phyloP scores from a whole-genome alignment of 2,797 vertebrate genomes.

The Eremophila alpestris region DNA sequence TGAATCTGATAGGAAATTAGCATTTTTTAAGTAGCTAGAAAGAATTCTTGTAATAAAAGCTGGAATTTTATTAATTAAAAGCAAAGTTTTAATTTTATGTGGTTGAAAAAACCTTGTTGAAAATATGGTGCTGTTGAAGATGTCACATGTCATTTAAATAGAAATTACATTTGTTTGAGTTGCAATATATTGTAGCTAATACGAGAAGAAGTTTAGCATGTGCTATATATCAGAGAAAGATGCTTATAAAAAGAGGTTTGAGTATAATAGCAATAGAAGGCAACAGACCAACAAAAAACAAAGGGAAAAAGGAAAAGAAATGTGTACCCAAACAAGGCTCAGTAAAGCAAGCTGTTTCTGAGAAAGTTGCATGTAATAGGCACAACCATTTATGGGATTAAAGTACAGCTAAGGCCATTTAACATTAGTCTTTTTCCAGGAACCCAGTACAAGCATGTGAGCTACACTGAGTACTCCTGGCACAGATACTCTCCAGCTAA shows the following conservation, averaged over 20 bases:
- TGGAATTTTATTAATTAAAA: no score
- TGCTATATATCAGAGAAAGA: not conserved
- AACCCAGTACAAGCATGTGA: conserved; percentile 6
- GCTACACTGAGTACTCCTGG: not conserved
- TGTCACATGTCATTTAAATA: not conserved
- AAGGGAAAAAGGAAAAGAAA: not conserved
- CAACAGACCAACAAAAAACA: not conserved
- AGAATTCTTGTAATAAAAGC: not conserved
- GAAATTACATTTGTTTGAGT: not conserved
- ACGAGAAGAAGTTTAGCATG: not conserved
- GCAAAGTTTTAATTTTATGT: not conserved
- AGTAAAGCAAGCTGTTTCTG: not conserved
- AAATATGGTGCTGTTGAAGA: not conserved
- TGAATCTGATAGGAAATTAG: not conserved
- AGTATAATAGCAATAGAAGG: not conserved
- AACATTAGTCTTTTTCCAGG: not conserved
- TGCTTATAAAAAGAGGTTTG: not conserved
- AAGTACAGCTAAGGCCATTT: conserved; percentile 22
- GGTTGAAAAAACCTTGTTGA: not conserved
- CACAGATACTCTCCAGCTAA: not conserved
- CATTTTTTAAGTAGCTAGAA: not conserved
- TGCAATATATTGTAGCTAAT: not conserved
- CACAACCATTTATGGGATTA: conserved; percentile 41
- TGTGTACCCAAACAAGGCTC: not conserved
- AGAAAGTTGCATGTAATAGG: not conserved